Evolutionary conservation across 2,113 vertebrate genomes (phyloP), one percentile per base, ranked within the genome.

Genomic region (Aramus guarauna): DNA sequence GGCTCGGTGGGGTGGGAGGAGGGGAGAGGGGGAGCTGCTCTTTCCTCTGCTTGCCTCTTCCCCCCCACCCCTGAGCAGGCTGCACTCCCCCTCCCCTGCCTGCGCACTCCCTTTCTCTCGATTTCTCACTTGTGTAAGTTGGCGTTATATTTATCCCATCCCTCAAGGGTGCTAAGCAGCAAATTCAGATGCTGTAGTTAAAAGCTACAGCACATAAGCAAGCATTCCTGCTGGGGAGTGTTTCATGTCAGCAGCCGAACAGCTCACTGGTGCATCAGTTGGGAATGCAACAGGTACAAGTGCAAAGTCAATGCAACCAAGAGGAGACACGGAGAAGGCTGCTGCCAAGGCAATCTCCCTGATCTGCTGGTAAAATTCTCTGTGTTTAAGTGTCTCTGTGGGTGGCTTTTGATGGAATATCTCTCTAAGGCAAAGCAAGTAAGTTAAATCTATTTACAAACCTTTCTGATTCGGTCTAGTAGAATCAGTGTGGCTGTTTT

Each of bases 21-120:
- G 27, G 6, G 11, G 5, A n/a, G 22, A 50, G 14, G 17, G 21
- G 17, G n/a, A 85, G 36, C 55, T 69, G 34, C 26, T 60, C 55
- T 27, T 63, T 53, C 14, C 21, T 9, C 26, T 82, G 59, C n/a
- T 68, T 83, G 20, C 15, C 29, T 45, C 11, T n/a, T n/a, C 9
- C 6, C 58, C 7, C 6, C 2, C 0, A 0, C 2, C 7, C 15
- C 23, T 13, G 27, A 45, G 63, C 24, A 32, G 43, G 34, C 69
- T 63, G 56, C 19, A 26, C 6, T 15, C 58, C 8, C 11, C 72
- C 43, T 71, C 32, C 58, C 58, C 47, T 47, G 21, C 27, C 32
- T 3, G 0, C 32, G 39, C 2, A 1, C 27, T 56, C 11, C 41
- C 45, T 76, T 53, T 55, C 17, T 50, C 15, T 59, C 47, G 3